Evolutionary conservation across 2,888 invertebrate genomes (phyloP).

Genomic region (Cylindroiulus punctatus): DNA sequence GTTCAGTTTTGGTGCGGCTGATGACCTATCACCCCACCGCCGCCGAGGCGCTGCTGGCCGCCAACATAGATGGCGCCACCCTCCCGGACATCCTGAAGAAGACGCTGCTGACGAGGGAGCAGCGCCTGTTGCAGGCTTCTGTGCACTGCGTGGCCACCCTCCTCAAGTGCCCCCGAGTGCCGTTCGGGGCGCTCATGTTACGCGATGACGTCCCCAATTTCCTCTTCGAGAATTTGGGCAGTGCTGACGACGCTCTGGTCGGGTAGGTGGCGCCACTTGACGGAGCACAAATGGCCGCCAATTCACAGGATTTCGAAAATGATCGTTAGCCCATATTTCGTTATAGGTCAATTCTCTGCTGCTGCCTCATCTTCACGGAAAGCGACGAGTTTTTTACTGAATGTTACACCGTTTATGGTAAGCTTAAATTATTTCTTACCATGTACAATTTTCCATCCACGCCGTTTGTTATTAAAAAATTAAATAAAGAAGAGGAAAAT

Average conservation of each 20-base stretch:
- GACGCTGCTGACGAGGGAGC: conserved; percentile 8
- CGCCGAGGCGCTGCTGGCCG: not conserved
- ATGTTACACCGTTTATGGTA: conserved; percentile 59
- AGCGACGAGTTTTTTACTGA: conserved; percentile 56
- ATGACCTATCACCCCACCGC: not conserved
- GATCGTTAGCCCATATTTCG: not conserved
- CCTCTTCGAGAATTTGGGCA: conserved; percentile 57
- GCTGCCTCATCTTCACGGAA: conserved; percentile 56
- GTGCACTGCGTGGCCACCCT: conserved; percentile 23
- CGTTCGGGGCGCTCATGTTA: not conserved
- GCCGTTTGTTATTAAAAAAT: no score
- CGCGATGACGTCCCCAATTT: conserved; percentile 42
- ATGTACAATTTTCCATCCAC: no score
- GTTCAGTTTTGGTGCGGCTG: conserved; percentile 16
- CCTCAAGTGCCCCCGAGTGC: not conserved
- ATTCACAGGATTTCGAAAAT: not conserved
- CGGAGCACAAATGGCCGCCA: not conserved
- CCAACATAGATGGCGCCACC: conserved; percentile 51
- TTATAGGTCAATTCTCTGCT: conserved; percentile 59
- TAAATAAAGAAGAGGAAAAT: no score
- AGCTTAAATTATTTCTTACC: no score
- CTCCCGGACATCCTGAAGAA: conserved; percentile 50
- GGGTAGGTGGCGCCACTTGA: conserved; percentile 57
- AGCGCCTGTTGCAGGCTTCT: not conserved
- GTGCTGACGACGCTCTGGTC: conserved; percentile 58